phyloP scores from a whole-genome alignment of 2,888 invertebrate genomes.

The Deilephila elpenor region DNA sequence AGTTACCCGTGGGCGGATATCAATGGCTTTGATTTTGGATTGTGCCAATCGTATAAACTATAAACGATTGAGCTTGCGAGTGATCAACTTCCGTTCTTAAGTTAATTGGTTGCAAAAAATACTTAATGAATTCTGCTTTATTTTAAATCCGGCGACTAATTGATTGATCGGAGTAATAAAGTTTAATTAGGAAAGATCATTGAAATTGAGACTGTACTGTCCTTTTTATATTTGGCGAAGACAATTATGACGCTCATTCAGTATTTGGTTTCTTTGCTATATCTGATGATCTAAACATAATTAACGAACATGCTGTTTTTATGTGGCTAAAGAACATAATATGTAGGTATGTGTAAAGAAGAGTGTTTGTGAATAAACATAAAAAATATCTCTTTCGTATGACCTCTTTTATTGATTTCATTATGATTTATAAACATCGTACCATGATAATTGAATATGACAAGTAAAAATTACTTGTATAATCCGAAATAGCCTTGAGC shows the following conservation, averaged over 20 bases:
- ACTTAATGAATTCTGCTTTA: neutral
- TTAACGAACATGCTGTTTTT: no score
- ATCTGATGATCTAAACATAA: no score
- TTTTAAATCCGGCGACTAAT: constrained; percentile 4
- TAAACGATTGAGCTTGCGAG: neutral
- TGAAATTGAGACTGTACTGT: neutral
- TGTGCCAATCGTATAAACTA: constrained; percentile 38
- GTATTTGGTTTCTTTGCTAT: no score
- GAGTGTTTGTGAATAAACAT: no score
- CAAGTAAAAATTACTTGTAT: constrained; percentile 1
- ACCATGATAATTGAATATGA: constrained; percentile 7
- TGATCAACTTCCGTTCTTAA: neutral
- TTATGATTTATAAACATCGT: neutral
- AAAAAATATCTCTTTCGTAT: no score
- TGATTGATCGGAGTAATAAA: neutral
- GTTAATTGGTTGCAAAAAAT: constrained; percentile 16
- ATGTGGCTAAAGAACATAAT: no score
- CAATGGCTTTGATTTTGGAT: constrained; percentile 47
- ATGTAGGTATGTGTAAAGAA: no score
- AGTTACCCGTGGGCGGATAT: constrained; percentile 52
- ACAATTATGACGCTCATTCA: no score
- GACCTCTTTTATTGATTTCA: no score
- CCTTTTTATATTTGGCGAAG: no score
- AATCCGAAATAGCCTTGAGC: constrained; percentile 16
- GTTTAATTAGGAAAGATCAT: neutral